Conservation (phyloP, 2,113 vertebrate species). For the Argyrosomus japonicus region DNA sequence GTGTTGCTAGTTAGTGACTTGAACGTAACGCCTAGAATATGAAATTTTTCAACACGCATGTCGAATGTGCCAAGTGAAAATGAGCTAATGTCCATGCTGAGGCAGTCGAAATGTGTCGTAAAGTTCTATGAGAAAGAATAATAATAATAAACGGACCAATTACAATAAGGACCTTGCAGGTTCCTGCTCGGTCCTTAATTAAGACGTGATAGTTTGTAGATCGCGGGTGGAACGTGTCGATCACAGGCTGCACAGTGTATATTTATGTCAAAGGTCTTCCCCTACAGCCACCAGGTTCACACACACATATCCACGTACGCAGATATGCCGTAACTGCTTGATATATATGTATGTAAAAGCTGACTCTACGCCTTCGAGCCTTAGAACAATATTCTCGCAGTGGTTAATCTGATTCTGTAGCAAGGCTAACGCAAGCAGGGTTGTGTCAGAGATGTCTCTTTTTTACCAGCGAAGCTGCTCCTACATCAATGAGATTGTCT, state of each 20-base stretch:
- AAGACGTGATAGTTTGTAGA: slow-evolving; percentile 23
- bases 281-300: slow-evolving; percentile 63
- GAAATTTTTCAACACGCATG: too few species aligned
- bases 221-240: slow-evolving; percentile 73
- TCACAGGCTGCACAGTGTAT: slow-evolving; percentile 55
- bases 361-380: slow-evolving; percentile 76
- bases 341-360: slow-evolving; percentile 69
- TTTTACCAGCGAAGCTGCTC: slow-evolving; percentile 77
- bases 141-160: too few species aligned
- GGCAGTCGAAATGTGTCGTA: too few species aligned
- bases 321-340: slow-evolving; percentile 46
- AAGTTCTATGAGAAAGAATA: too few species aligned
- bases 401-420: slow-evolving; percentile 82
- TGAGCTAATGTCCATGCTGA: too few species aligned
- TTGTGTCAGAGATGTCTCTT: slow-evolving; percentile 83
- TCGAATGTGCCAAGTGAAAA: too few species aligned
- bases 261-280: slow-evolving; percentile 75
- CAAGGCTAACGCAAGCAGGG: slow-evolving; percentile 72
- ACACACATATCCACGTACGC: slow-evolving; percentile 25
- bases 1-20: too few species aligned
- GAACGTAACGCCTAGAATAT: too few species aligned
- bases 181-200: too few species aligned
- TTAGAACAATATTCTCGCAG: slow-evolving; percentile 70
- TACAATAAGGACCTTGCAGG: too few species aligned
- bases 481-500: slow-evolving; percentile 87